Base-by-base conservation (phyloP, 2,888 invertebrate genomes). In the Mactromeris polynyma region DNA sequence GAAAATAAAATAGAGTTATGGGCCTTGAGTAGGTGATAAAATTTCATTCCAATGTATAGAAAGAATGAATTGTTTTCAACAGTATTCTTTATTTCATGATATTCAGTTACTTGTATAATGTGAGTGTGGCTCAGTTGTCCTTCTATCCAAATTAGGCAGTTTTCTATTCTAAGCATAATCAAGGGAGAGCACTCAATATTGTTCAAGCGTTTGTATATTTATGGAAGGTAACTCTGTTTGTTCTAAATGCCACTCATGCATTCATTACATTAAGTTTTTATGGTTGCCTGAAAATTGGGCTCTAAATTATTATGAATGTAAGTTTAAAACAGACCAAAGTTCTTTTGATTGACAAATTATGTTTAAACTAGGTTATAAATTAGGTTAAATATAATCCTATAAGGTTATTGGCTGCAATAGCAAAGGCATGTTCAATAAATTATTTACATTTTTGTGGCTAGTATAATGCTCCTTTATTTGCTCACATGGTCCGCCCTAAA, bases 401-500 rank as follows among this genome's bases (percentile, higher is more conserved):
- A 73, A 73, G 19, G 14, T 33, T 33, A 73, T 73, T 73, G 36
- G 73, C 73, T 73, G 36, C 19, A 73, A 36, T 2, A 73, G 33
- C 36, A 38, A 77, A 54, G 78, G 78, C 21, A 84, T 78, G 77
- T 77, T 33, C 36, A 42, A 54, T 36, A 78, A 51, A 78, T 77
- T 26, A 26, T 38, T 33, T 7, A 33, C 78, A 77, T 84, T 84
- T 84, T 84, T 84, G 77, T 77, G 77, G 78, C 77, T 78, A 21
- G 78, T 83, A 77, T 83, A 83, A 83, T 83, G 51, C 77, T n/a
- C 26, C 54, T 78, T 84, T 84, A 84, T 84, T 84, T 77, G 46
- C 54, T 54, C 26, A 79, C 36, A 14, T 79, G 73, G 73, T 73
- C 73, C 36, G 36, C 36, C 31, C 26, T 46, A 83, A 84, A 84